Percentiles rank a stretch among this genome's conserved stretches.
Conservation (phyloP, 2,797 vertebrate genomes). For the Gymnopithys bicolor region DNA sequence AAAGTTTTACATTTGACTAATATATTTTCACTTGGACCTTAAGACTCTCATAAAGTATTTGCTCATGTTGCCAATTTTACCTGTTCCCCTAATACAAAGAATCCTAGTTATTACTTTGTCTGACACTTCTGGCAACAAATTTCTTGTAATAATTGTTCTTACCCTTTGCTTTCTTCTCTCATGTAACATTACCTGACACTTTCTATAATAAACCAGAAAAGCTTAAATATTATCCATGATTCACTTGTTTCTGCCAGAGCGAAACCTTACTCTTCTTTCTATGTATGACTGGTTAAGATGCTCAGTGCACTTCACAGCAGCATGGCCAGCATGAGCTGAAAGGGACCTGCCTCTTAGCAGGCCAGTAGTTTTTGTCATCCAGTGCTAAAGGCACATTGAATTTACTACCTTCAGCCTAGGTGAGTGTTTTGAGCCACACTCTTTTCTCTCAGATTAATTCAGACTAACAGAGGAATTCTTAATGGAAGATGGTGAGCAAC, state of each 20-base stretch:
- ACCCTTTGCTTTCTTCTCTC: constrained; percentile 26
- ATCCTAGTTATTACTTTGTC: background rate
- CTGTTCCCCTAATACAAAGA: background rate
- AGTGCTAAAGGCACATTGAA: background rate
- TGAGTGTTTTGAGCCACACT: background rate
- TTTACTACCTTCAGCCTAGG: background rate
- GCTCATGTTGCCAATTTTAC: background rate
- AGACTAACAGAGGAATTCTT: background rate
- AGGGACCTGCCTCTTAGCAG: background rate
- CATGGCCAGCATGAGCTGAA: background rate
- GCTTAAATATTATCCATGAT: background rate
- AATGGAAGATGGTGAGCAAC: background rate
- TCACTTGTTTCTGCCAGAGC: background rate
- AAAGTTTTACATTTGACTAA: constrained; percentile 7
- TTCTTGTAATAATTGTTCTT: constrained; percentile 24
- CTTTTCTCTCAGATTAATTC: background rate
- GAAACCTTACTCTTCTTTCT: background rate
- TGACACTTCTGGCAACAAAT: background rate
- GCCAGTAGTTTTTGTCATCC: background rate
- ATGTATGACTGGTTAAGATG: background rate
- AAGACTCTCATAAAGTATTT: background rate
- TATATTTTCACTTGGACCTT: constrained; percentile 27
- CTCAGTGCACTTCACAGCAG: accelerated
- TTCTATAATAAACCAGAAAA: constrained; percentile 44
- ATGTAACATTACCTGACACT: background rate